Percentiles rank a stretch among this genome's conserved stretches.
Evolutionary conservation across 2,797 vertebrate species (phyloP).

Genomic region (Cossypha polioptera): DNA sequence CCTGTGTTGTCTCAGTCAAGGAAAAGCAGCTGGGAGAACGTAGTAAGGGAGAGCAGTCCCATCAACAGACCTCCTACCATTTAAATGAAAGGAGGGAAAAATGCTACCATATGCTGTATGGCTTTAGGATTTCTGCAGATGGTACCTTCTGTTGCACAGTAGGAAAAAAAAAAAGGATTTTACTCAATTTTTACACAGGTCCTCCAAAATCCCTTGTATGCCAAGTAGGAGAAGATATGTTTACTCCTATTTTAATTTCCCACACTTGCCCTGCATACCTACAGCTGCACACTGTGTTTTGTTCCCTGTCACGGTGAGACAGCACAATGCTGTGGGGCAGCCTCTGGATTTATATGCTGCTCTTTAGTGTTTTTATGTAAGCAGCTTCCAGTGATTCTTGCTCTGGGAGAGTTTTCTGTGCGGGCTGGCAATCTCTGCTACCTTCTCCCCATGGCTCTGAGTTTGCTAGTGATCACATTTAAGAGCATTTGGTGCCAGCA

Average conservation of each 20-base stretch:
- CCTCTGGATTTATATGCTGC: background rate
- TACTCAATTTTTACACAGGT: background rate
- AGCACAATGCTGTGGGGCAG: background rate
- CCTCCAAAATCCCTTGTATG: background rate
- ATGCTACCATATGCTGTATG: background rate
- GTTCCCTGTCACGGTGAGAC: background rate
- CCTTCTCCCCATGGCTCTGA: background rate
- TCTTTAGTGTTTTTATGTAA: background rate
- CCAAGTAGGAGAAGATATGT: background rate
- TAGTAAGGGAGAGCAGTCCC: background rate
- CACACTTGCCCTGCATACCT: background rate
- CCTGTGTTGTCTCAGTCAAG: background rate
- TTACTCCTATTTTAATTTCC: background rate
- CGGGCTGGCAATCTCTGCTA: background rate
- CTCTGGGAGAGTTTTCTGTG: background rate
- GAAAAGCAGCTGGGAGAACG: background rate
- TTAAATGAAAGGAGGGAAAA: background rate
- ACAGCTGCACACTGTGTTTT: background rate
- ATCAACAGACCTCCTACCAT: background rate
- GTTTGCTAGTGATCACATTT: background rate
- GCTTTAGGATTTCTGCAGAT: conserved; percentile 25
- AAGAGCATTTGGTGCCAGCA: conserved; percentile 43
- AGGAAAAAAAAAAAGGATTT: background rate
- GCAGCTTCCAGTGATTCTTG: background rate
- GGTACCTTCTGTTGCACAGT: conserved; percentile 17